These are phyloP conservation scores for Masticophis lateralis DNA, from an alignment of 2,797 vertebrate genomes.

Conservation along the genomic window DNA sequence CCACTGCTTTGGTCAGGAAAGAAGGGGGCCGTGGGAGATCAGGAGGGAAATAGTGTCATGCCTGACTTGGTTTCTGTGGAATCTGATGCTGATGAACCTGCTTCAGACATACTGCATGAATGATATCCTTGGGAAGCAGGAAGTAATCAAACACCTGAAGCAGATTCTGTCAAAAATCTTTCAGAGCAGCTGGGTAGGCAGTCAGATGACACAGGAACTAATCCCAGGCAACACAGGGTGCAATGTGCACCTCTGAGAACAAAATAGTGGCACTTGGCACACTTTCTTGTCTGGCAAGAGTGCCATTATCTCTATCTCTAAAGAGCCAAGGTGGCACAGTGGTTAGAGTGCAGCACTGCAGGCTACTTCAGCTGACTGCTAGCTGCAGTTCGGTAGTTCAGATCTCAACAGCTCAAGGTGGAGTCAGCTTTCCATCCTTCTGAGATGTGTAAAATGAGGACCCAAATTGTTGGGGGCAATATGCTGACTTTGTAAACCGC, in stretches of 20 bases:
- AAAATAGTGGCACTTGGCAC: neutral
- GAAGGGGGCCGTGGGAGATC: neutral
- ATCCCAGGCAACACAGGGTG: neutral
- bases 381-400: too few species aligned
- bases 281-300: neutral
- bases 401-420: too few species aligned
- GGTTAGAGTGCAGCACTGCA: too few species aligned
- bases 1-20: neutral
- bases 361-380: too few species aligned
- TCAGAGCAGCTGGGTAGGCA: neutral
- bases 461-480: too few species aligned
- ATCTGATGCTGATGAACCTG: neutral
- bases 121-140: neutral
- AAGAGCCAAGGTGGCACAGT: too few species aligned
- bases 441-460: too few species aligned
- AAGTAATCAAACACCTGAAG: neutral
- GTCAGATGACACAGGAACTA: neutral
- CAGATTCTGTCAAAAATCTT: neutral
- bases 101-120: neutral
- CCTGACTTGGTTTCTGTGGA: neutral
- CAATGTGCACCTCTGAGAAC: neutral
- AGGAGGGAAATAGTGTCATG: neutral
- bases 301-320: neutral
- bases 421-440: too few species aligned
- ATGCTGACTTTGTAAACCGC: too few species aligned